phyloP scores from a whole-genome alignment of 2,113 vertebrate genomes.

The Thomomys bottae region DNA sequence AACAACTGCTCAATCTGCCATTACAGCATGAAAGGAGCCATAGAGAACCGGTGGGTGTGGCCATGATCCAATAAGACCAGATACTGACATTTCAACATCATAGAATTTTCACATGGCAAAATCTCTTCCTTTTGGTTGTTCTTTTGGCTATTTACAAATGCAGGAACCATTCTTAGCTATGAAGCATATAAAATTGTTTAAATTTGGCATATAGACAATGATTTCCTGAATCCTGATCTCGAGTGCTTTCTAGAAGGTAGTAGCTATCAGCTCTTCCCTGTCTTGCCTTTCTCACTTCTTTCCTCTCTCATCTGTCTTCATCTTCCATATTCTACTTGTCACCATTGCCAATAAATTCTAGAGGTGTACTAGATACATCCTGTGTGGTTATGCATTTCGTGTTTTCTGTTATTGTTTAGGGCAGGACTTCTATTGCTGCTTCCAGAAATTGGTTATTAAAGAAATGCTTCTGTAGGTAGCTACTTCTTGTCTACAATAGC shows the following conservation, averaged over 20 bases:
- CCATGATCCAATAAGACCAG: neutral
- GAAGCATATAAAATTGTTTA: too few species aligned
- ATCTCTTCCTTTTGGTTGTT: neutral
- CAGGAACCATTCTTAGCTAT: neutral
- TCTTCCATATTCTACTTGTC: neutral
- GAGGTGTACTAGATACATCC: neutral
- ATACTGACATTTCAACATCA: neutral
- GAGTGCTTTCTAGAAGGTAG: neutral
- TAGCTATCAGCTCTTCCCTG: neutral
- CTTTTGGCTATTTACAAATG: neutral
- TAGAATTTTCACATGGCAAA: neutral
- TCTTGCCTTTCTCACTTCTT: neutral
- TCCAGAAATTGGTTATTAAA: neutral
- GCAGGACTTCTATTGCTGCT: neutral
- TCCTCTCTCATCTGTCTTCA: neutral
- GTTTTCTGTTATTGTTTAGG: neutral
- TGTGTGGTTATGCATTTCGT: neutral
- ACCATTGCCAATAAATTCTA: too few species aligned
- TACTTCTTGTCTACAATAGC: neutral
- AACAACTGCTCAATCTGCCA: neutral
- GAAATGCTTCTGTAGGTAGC: neutral
- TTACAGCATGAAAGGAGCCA: fast-evolving
- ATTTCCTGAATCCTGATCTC: neutral
- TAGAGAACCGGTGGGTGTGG: neutral
- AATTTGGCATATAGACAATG: neutral